Evolutionary conservation across 2,888 invertebrate genomes (phyloP).

Genomic region (Globia sparganii): DNA sequence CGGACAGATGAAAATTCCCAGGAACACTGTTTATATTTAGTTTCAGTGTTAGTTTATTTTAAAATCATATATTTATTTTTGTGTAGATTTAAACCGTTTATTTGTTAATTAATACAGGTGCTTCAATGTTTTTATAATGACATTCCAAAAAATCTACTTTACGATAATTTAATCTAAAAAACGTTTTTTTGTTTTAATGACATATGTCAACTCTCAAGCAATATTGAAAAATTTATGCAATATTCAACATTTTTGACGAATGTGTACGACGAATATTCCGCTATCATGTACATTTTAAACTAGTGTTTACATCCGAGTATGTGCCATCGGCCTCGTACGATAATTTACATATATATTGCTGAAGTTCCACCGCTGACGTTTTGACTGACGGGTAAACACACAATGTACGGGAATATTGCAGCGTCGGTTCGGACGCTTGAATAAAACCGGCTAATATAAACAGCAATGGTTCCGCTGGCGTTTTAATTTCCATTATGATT

Average conservation of each 20-base stretch:
- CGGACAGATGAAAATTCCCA: conserved; percentile 22
- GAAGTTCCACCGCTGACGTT: conserved; percentile 59
- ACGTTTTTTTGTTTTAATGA: not conserved
- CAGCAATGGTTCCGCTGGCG: conserved; percentile 25
- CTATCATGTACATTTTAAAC: conserved; percentile 29
- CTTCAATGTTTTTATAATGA: not conserved
- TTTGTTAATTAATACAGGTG: conserved; percentile 5
- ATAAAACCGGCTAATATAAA: conserved; percentile 38
- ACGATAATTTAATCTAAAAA: not conserved
- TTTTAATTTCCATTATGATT: conserved; percentile 52
- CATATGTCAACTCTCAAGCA: not conserved
- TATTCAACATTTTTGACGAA: conserved; percentile 23
- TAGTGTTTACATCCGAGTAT: conserved; percentile 27
- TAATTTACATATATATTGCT: conserved; percentile 70
- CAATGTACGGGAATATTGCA: conserved; percentile 49
- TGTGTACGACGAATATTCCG: not conserved
- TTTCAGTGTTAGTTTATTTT: conserved; percentile 48
- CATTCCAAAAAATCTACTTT: too few relatives aligned
- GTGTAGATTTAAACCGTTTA: not conserved
- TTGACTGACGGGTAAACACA: conserved; percentile 65
- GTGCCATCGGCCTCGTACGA: conserved; percentile 32
- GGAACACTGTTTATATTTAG: conserved; percentile 48
- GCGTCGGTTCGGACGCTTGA: conserved; percentile 15
- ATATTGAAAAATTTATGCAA: not conserved
- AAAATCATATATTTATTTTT: conserved; percentile 11